A percentile compares a stretch with the other conserved stretches of the same genome.
Conservation (phyloP, 2,888 invertebrate genomes). For the Chironomus tentans region DNA sequence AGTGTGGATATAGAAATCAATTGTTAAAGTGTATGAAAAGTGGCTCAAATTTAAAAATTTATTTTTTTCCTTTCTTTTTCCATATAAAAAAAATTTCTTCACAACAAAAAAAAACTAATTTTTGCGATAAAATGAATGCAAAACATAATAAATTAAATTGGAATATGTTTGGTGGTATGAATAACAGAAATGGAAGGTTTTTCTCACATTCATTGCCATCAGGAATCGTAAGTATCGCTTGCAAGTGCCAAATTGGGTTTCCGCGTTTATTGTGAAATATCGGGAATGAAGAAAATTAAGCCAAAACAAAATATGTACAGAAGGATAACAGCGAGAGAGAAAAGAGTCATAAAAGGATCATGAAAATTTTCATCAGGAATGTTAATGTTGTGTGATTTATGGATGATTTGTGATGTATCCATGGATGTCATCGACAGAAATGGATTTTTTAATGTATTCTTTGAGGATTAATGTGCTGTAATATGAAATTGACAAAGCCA, state of each 20-base stretch:
- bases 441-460: not conserved
- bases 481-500: not conserved
- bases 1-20: not conserved
- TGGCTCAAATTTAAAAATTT: not conserved
- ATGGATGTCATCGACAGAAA: not conserved
- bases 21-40: not conserved
- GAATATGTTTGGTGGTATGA: constrained; percentile 28
- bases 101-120: not conserved
- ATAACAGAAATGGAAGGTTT: constrained; percentile 35
- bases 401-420: not conserved
- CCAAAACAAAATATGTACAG: not conserved
- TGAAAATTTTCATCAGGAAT: too few relatives aligned
- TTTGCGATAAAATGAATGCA: too few relatives aligned
- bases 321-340: too few relatives aligned
- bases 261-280: constrained; percentile 23
- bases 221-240: constrained; percentile 41
- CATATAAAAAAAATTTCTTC: not conserved
- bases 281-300: not conserved
- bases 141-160: not conserved
- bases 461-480: not conserved
- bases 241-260: not conserved
- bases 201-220: constrained; percentile 44
- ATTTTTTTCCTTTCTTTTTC: not conserved
- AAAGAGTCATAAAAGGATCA: not conserved
- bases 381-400: too few relatives aligned